These are phyloP conservation scores for Synergus umbraculus DNA, from an alignment of 2,888 invertebrate genomes.

Conservation along the genomic window DNA sequence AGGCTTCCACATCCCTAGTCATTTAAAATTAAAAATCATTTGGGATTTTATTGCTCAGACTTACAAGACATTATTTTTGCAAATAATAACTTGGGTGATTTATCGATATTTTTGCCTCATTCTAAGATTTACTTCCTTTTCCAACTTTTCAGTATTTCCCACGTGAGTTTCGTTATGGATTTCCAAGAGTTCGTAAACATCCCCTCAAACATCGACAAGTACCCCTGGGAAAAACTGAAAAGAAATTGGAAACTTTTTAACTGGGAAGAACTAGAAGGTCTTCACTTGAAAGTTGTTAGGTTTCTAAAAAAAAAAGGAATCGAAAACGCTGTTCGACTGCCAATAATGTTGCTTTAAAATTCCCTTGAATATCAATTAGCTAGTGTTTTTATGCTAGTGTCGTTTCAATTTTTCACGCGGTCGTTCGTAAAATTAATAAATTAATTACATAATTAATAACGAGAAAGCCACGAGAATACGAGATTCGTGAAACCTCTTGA, in stretches of 20 bases:
- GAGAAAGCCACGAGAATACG: neutral
- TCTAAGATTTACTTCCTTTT: neutral
- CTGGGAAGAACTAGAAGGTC: neutral
- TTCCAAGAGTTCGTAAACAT: constrained; percentile 29
- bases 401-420: constrained; percentile 16
- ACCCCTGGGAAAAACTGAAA: constrained; percentile 21
- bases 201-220: constrained; percentile 35
- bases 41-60: neutral
- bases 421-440: neutral
- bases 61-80: neutral
- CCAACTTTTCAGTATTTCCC: constrained; percentile 31
- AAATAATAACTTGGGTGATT: neutral
- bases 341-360: constrained; percentile 63
- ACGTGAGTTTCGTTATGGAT: constrained; percentile 27
- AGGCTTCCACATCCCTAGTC: neutral
- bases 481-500: constrained; percentile 1
- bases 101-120: neutral
- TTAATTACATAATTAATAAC: neutral
- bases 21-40: neutral
- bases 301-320: constrained; percentile 43
- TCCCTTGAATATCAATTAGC: constrained; percentile 40
- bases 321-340: constrained; percentile 66
- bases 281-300: constrained; percentile 33
- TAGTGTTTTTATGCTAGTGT: constrained; percentile 28
- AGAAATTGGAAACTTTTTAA: constrained; percentile 32